Conservation (phyloP, 2,113 vertebrate genomes). For the Lepus europaeus region DNA sequence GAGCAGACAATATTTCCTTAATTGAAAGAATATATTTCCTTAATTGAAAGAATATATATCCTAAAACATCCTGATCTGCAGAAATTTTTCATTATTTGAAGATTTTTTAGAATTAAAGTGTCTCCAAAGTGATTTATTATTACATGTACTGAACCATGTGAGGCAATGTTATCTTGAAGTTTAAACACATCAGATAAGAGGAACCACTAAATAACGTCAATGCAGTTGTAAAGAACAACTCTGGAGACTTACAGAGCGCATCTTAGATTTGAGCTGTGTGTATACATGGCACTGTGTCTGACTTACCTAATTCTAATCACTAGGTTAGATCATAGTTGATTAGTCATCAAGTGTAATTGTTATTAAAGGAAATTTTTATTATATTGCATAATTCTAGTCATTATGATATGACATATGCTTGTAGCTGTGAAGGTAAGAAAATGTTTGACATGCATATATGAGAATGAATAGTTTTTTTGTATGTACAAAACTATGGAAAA, state of each 20-base stretch:
- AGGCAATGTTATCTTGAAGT: conserved; percentile 72
- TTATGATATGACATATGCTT: neutral
- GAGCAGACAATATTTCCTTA: neutral
- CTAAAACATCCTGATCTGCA: neutral
- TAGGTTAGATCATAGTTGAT: neutral
- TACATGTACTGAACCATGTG: conserved; percentile 44
- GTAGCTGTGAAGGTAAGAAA: neutral
- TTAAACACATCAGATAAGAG: conserved; percentile 72
- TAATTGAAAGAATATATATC: conserved; percentile 37
- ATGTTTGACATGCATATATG: neutral
- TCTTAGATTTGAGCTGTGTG: conserved; percentile 3
- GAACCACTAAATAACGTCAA: conserved; percentile 62
- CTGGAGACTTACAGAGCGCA: conserved; percentile 27
- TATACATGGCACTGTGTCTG: neutral
- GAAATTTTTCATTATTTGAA: conserved; percentile 55
- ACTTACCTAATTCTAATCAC: conserved; percentile 48
- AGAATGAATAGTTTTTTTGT: neutral
- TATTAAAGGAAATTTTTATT: neutral
- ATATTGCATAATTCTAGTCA: neutral
- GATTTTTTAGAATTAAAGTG: conserved; percentile 52
- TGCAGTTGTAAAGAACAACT: conserved; percentile 35
- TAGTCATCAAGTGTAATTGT: conserved; percentile 28
- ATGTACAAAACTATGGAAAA: neutral
- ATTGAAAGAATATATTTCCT: conserved; percentile 33
- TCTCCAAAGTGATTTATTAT: conserved; percentile 66